Percentiles rank a stretch among this genome's conserved stretches.
These are phyloP conservation scores for Marmota monax DNA, from an alignment of 2,113 vertebrate genomes.

Conservation along the genomic window DNA sequence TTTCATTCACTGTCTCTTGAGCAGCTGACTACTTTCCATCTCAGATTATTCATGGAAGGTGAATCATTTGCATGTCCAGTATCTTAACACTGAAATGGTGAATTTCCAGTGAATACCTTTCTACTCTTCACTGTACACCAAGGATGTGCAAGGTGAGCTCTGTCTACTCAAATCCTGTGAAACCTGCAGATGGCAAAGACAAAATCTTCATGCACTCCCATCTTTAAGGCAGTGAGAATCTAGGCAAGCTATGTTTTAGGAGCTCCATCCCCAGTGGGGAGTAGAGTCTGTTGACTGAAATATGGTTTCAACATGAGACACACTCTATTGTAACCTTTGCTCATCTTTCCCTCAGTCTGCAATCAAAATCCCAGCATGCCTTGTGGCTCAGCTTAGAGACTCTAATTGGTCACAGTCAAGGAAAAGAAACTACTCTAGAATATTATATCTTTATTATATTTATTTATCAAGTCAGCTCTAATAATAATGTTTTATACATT, in stretches of 20 bases:
- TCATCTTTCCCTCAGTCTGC: neutral
- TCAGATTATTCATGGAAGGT: constrained; percentile 34
- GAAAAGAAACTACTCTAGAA: neutral
- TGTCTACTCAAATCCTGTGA: neutral
- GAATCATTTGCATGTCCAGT: constrained; percentile 18
- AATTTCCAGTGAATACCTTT: neutral
- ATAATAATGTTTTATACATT: neutral
- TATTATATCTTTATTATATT: neutral
- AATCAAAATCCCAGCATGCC: neutral
- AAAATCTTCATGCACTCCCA: neutral
- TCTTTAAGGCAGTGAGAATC: neutral
- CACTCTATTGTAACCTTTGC: neutral
- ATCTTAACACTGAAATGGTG: neutral
- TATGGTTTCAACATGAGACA: neutral
- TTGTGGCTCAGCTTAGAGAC: neutral
- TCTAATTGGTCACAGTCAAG: neutral
- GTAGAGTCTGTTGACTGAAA: neutral
- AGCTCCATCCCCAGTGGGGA: neutral
- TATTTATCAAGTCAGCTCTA: neutral
- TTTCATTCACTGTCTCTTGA: constrained; percentile 29
- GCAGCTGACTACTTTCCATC: constrained; percentile 23
- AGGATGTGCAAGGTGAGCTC: neutral
- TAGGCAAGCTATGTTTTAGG: neutral
- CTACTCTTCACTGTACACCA: neutral
- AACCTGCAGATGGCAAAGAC: neutral